phyloP scores from a whole-genome alignment of 2,888 invertebrate genomes.

The Drosophila testacea region DNA sequence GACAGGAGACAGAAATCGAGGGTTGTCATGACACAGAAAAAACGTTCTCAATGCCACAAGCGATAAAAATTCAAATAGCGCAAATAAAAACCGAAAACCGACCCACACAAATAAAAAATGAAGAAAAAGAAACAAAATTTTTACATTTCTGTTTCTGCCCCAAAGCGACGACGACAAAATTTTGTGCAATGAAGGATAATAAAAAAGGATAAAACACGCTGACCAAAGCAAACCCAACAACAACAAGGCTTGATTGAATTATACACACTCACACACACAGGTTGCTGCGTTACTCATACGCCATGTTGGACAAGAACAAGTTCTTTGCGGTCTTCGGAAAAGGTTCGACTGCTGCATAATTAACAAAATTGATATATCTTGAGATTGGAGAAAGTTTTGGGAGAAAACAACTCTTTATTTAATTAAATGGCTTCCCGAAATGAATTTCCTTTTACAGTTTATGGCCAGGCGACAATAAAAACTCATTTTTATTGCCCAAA shows the following conservation, averaged over 20 bases:
- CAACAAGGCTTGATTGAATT: conserved; percentile 56
- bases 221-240: conserved; percentile 17
- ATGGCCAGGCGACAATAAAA: conserved; percentile 49
- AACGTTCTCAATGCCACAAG: conserved; percentile 35
- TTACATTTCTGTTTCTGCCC: conserved; percentile 16
- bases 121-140: conserved; percentile 33
- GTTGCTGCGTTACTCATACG: conserved; percentile 23
- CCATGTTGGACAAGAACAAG: conserved; percentile 19
- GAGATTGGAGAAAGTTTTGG: not conserved
- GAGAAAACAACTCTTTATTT: conserved; percentile 39
- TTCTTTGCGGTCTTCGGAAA: conserved; percentile 36
- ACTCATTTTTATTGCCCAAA: conserved; percentile 53
- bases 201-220: conserved; percentile 45
- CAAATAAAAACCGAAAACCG: conserved; percentile 35
- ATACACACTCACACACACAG: conserved; percentile 2
- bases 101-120: not conserved
- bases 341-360: conserved; percentile 51
- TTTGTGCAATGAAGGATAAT: conserved; percentile 39
- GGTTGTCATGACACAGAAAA: conserved; percentile 15
- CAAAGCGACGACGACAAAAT: conserved; percentile 3
- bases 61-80: conserved; percentile 76
- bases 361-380: conserved; percentile 31
- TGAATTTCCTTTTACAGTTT: conserved; percentile 44
- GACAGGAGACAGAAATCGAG: not conserved
- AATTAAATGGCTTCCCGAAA: conserved; percentile 47